Evolutionary conservation across 2,888 invertebrate genomes (phyloP).

Genomic region (Ophion ventricosus): DNA sequence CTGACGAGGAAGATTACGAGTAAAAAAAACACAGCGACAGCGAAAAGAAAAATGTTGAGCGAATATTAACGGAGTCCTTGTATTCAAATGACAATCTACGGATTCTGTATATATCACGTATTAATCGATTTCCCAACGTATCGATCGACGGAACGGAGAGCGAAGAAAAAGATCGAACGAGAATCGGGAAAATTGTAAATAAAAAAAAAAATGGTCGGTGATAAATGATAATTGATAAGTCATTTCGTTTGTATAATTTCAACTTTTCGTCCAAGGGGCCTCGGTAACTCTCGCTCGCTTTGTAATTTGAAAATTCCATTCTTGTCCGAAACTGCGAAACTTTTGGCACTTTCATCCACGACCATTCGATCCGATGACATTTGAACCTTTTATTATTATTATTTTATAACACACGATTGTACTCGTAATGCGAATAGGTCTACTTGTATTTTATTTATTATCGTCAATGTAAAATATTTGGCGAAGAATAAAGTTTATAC

Average conservation of each 20-base stretch:
- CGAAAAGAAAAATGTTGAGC: slow-evolving; percentile 17
- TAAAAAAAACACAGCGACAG: slow-evolving; percentile 67
- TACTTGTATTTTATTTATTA: slow-evolving; percentile 68
- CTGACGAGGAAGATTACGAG: slow-evolving; percentile 81
- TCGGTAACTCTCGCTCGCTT: background rate
- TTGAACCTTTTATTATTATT: slow-evolving; percentile 35
- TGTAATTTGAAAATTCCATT: slow-evolving; percentile 42
- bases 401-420: slow-evolving; percentile 47
- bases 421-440: slow-evolving; percentile 58
- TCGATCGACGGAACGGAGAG: background rate
- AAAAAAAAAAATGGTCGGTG: slow-evolving; percentile 67
- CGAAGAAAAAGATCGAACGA: slow-evolving; percentile 36
- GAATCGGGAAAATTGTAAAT: slow-evolving; percentile 70
- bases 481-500: slow-evolving; percentile 60
- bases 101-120: background rate
- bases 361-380: slow-evolving; percentile 51
- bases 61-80: slow-evolving; percentile 1
- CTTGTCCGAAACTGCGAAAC: slow-evolving; percentile 12
- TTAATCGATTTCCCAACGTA: background rate
- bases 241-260: slow-evolving; percentile 15
- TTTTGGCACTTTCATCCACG: slow-evolving; percentile 45
- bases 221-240: slow-evolving; percentile 67
- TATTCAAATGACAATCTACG: background rate
- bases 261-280: background rate
- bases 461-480: slow-evolving; percentile 60